Percentiles rank a stretch among this genome's conserved stretches.
Conservation (phyloP, 2,888 invertebrate species). For the Synergus laeviventris region DNA sequence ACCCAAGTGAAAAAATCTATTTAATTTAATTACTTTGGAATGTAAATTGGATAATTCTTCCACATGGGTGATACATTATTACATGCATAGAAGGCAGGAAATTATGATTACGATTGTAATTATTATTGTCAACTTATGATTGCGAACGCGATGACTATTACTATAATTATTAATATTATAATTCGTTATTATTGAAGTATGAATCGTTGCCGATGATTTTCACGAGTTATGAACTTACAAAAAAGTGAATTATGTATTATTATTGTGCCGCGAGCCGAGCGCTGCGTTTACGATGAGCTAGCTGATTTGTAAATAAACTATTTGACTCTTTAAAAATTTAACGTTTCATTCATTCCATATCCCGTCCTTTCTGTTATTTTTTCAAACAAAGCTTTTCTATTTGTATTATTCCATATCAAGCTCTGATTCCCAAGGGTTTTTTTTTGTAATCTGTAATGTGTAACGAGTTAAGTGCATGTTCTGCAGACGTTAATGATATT, state of each 20-base stretch:
- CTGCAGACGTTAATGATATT: conserved; percentile 10
- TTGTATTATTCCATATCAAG: too few relatives aligned
- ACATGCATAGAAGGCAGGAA: not conserved
- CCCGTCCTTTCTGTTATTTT: not conserved
- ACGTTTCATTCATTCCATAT: conserved; percentile 24
- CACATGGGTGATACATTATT: conserved; percentile 18
- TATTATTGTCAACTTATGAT: conserved; percentile 39
- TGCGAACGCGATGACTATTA: conserved; percentile 44
- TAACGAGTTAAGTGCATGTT: not conserved
- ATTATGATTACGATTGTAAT: conserved; percentile 11
- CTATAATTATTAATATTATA: conserved; percentile 39
- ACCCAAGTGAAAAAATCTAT: conserved; percentile 32
- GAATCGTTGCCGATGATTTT: conserved; percentile 62
- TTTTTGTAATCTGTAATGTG: not conserved
- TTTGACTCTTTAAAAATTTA: conserved; percentile 73
- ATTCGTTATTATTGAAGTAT: conserved; percentile 49
- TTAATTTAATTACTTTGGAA: not conserved
- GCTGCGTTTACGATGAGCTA: conserved; percentile 73
- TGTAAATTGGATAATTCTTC: conserved; percentile 9
- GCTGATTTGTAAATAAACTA: conserved; percentile 76
- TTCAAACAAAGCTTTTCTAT: too few relatives aligned
- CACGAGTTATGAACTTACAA: conserved; percentile 55
- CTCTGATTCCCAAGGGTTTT: not conserved
- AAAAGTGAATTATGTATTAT: conserved; percentile 55
- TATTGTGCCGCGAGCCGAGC: conserved; percentile 69